Conservation (phyloP, 2,113 vertebrate genomes). For the Pseudorectes ferrugineus region DNA sequence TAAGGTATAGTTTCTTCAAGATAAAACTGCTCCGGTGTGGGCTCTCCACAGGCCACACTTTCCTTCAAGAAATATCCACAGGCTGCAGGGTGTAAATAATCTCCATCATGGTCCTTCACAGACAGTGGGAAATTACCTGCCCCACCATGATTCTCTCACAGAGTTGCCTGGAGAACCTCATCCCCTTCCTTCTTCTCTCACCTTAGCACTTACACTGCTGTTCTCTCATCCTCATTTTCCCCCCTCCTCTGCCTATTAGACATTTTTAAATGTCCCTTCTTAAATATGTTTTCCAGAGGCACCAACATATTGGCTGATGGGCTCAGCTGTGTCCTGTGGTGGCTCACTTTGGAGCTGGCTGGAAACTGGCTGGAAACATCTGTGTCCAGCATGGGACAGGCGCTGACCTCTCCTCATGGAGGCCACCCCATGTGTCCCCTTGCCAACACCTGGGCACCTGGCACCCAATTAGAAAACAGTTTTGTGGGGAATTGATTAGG, state of each 20-base stretch:
- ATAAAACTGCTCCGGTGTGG: not conserved
- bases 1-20: not conserved
- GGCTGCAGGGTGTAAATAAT: not conserved
- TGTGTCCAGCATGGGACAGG: not conserved
- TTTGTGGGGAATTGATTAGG: not conserved
- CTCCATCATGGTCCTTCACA: not conserved
- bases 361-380: not conserved
- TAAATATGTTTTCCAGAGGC: not conserved
- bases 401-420: not conserved
- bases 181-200: not conserved
- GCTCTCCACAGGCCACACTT: not conserved
- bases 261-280: not conserved
- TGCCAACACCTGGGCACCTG: not conserved
- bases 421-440: rapidly evolving
- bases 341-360: not conserved
- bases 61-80: not conserved
- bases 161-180: rapidly evolving
- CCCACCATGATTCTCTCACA: not conserved
- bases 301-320: too few relatives aligned
- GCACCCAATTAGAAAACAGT: not conserved
- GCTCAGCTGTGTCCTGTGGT: not conserved
- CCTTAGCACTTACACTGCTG: not conserved
- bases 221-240: not conserved
- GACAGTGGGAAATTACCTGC: not conserved
- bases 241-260: rapidly evolving